These are phyloP conservation scores for Selenia dentaria DNA, from an alignment of 2,888 invertebrate genomes.

Conservation along the genomic window DNA sequence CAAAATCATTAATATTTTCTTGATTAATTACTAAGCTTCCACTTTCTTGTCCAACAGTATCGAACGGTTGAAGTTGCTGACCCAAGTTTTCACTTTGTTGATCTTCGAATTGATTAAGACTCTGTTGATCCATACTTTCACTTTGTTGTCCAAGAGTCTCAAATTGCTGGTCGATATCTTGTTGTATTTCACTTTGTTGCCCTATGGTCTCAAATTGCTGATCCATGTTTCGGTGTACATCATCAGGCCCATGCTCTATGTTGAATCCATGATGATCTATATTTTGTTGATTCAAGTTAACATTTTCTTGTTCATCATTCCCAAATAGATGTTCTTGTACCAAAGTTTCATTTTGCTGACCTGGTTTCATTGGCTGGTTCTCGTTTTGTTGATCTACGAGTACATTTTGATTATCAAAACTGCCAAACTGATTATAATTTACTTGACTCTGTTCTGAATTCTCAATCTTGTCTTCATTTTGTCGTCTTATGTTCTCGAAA, in stretches of 20 bases:
- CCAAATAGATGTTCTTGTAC: conserved; percentile 1
- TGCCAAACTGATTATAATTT: conserved; percentile 3
- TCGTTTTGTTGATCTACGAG: conserved; percentile 27
- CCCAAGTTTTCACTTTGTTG: conserved; percentile 26
- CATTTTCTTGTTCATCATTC: conserved; percentile 8
- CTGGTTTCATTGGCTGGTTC: conserved; percentile 25
- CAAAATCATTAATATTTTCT: conserved; percentile 24
- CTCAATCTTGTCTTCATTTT: conserved; percentile 18
- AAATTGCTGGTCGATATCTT: conserved; percentile 24
- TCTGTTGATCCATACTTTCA: conserved; percentile 26
- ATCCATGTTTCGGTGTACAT: too few relatives aligned
- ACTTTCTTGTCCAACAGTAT: conserved; percentile 29
- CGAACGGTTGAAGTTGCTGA: conserved; percentile 34
- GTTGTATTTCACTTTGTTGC: too few relatives aligned
- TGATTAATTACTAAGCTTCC: conserved; percentile 29
- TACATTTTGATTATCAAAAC: conserved; percentile 22
- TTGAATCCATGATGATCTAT: not conserved
- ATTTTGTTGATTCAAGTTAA: conserved; percentile 24
- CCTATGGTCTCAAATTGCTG: too few relatives aligned
- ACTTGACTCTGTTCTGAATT: not conserved
- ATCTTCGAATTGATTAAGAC: conserved; percentile 5
- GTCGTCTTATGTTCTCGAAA: not conserved
- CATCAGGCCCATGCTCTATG: not conserved
- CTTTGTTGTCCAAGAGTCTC: conserved; percentile 30
- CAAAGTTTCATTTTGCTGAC: conserved; percentile 34